These are phyloP conservation scores for Pocillopora verrucosa DNA, from an alignment of 64 coral and sea anemone genomes.

Conservation along the genomic window DNA sequence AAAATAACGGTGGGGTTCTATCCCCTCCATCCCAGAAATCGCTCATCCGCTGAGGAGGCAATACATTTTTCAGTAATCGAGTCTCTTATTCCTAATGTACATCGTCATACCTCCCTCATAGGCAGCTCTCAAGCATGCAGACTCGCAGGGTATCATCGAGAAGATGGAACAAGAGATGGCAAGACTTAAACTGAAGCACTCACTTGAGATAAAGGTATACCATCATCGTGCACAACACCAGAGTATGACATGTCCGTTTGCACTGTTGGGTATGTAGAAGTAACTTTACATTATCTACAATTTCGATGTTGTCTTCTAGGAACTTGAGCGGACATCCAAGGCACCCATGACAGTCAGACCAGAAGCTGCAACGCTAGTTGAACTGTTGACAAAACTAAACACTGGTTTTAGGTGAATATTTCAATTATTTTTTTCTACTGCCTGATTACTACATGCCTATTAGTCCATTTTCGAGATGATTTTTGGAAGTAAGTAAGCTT, in stretches of 20 bases:
- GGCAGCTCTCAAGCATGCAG: constrained; percentile 90
- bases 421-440: not conserved
- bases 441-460: no score
- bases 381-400: constrained; percentile 17
- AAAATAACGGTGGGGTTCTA: not conserved
- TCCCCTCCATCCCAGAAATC: not conserved
- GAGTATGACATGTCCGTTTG: not conserved
- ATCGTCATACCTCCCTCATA: not conserved
- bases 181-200: constrained; percentile 88
- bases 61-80: not conserved
- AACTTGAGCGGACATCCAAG: constrained; percentile 16
- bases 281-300: not conserved
- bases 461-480: not conserved
- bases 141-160: constrained; percentile 90
- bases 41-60: not conserved
- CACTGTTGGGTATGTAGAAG: not conserved
- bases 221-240: not conserved
- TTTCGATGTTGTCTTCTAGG: not conserved
- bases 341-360: not conserved
- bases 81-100: not conserved
- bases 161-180: constrained; percentile 87
- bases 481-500: not conserved
- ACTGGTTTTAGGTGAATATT: constrained; percentile 16
- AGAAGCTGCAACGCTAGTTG: constrained; percentile 10
- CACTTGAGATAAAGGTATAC: constrained; percentile 86